Evolutionary conservation across 2,797 vertebrate species (phyloP).

Genomic region (Nannoperca australis): DNA sequence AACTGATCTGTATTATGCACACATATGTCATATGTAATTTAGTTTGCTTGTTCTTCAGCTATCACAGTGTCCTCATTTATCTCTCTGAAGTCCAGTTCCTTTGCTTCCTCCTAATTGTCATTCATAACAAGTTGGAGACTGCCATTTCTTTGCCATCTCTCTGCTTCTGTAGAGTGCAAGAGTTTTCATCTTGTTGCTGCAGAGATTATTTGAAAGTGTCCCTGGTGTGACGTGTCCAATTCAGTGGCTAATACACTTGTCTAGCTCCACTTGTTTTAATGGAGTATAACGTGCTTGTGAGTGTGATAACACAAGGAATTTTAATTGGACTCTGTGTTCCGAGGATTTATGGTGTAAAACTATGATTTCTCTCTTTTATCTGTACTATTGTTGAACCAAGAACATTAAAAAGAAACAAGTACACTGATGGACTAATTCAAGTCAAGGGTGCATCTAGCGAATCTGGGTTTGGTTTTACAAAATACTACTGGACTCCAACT

Average conservation of each 20-base stretch:
- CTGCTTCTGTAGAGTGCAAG: slow-evolving; percentile 1
- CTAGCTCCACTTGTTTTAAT: slow-evolving; percentile 63
- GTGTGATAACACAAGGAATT: slow-evolving; percentile 42
- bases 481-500: background rate
- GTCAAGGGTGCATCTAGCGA: background rate
- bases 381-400: slow-evolving; percentile 20
- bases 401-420: slow-evolving; percentile 8
- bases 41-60: slow-evolving; percentile 6
- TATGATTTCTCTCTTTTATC: slow-evolving; percentile 17
- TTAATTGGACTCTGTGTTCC: slow-evolving; percentile 51
- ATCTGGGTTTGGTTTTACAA: background rate
- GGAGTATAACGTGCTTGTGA: slow-evolving; percentile 41
- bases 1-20: background rate
- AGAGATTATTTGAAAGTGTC: slow-evolving; percentile 56
- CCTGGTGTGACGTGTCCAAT: slow-evolving; percentile 61
- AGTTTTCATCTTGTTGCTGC: slow-evolving; percentile 43
- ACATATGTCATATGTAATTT: background rate
- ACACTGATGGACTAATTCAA: slow-evolving; percentile 2
- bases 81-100: slow-evolving; percentile 8
- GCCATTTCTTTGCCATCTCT: slow-evolving; percentile 11
- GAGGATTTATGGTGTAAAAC: slow-evolving; percentile 34
- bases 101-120: slow-evolving; percentile 30
- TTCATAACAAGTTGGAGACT: slow-evolving; percentile 24
- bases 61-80: background rate
- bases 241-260: slow-evolving; percentile 51